phyloP scores from a whole-genome alignment of 2,797 vertebrate genomes.

The Manis javanica region DNA sequence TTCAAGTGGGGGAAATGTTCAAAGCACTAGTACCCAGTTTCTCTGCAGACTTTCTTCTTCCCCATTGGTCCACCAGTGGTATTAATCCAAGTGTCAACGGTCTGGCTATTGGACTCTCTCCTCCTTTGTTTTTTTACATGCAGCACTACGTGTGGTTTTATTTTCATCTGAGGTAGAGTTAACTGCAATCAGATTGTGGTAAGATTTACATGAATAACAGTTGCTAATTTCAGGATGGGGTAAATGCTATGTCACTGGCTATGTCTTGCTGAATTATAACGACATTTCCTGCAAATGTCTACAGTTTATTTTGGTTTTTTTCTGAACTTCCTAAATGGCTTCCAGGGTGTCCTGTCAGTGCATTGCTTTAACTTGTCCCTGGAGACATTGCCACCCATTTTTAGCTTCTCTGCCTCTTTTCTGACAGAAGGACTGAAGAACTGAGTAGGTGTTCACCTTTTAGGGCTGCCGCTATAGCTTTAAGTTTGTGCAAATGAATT shows the following conservation, averaged over 20 bases:
- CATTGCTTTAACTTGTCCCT: slow-evolving; percentile 80
- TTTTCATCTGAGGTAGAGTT: slow-evolving; percentile 81
- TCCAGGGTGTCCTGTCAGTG: slow-evolving; percentile 73
- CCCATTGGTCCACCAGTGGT: not conserved
- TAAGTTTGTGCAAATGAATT: slow-evolving; percentile 72
- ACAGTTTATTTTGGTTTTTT: slow-evolving; percentile 72
- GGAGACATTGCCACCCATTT: slow-evolving; percentile 16
- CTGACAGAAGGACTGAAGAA: slow-evolving; percentile 28
- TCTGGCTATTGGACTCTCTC: slow-evolving; percentile 59
- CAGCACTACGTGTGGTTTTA: slow-evolving; percentile 73
- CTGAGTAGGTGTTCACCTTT: slow-evolving; percentile 40
- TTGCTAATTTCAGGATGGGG: slow-evolving; percentile 78
- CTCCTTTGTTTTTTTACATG: slow-evolving; percentile 63
- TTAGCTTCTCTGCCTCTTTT: slow-evolving; percentile 59
- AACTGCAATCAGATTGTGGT: slow-evolving; percentile 80
- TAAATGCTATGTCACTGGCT: slow-evolving; percentile 61
- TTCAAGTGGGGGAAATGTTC: not conserved
- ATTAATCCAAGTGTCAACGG: slow-evolving; percentile 46
- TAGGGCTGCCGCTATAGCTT: slow-evolving; percentile 63
- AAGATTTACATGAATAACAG: slow-evolving; percentile 80
- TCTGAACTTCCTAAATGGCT: slow-evolving; percentile 79
- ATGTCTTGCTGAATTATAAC: slow-evolving; percentile 72
- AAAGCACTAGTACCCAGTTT: slow-evolving; percentile 66
- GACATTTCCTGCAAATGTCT: slow-evolving; percentile 75
- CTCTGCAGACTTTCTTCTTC: slow-evolving; percentile 64